Base-by-base conservation (phyloP, 2,888 invertebrate genomes). In the Zhengitettix transpicula region DNA sequence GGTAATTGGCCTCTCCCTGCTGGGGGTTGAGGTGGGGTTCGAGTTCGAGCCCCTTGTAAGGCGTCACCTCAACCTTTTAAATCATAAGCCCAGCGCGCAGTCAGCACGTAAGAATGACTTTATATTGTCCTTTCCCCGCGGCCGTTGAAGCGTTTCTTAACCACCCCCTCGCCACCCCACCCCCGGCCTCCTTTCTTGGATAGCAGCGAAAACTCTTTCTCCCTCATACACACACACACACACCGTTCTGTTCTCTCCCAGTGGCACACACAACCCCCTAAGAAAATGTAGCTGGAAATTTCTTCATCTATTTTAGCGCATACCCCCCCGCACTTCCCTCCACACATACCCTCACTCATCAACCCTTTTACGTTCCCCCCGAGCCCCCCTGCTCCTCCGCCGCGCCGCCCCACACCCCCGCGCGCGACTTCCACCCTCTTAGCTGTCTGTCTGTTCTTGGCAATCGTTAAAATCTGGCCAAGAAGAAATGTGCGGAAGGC, bases 261-360 rank as follows among this genome's bases (percentile, higher is more conserved):
- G 55, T 15, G 28, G 55, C 40, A n/a, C 28, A 51, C 47, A 52
- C 56, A n/a, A 44, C 52, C 60, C 59, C 56, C 61, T 64, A 64
- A 64, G 77, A 75, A 77, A 77, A 77, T 77, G 76, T 77, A 77
- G 77, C 78, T 78, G 77, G 78, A 78, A 64, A 78, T 78, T 78
- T 78, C 78, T 78, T 78, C 78, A 78, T 78, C 78, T 78, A 75
- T 74, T 70, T 74, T 71, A 72, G 72, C 71, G 70, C 74, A 74
- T 70, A 70, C 67, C 68, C 72, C 69, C 68, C 67, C 28, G 28
- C 65, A 69, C 62, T 64, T 65, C 67, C 65, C 68, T 65, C 62
- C 58, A 55, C 58, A 61, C 60, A 61, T 56, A 59, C 62, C 63
- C 62, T 62, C 58, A 54, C 59, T 60, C 56, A 60, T 59, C 58